Conservation (phyloP, 37 sponge, comb jelly and placozoan species). For the Crambe crambe region DNA sequence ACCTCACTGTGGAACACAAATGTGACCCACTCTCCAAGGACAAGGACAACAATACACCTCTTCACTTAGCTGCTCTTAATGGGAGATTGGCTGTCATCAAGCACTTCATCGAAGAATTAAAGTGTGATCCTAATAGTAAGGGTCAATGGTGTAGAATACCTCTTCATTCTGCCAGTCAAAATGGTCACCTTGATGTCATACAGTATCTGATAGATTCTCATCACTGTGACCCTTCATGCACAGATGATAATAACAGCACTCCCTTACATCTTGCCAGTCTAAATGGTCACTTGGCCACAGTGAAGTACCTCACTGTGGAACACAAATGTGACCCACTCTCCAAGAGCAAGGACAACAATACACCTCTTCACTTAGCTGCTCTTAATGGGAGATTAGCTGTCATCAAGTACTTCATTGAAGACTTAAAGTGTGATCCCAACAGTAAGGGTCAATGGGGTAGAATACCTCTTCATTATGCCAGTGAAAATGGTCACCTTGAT, state of each 20-base stretch:
- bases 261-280: conserved; percentile 8
- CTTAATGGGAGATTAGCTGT: neutral
- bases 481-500: conserved; percentile 14
- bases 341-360: neutral
- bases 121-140: neutral
- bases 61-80: conserved; percentile 8
- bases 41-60: neutral
- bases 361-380: conserved; percentile 13
- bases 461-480: conserved; percentile 17
- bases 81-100: conserved; percentile 4
- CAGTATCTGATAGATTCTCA: neutral
- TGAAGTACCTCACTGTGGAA: neutral
- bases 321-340: neutral
- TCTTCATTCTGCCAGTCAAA: conserved; percentile 2
- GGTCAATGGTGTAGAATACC: neutral
- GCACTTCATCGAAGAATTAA: neutral
- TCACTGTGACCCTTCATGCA: conserved; percentile 4
- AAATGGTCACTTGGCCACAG: neutral
- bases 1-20: neutral
- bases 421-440: conserved; percentile 5
- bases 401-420: conserved; percentile 5
- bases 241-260: neutral
- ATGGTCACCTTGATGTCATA: conserved; percentile 10
- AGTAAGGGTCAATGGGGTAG: neutral
- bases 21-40: neutral